phyloP scores from a whole-genome alignment of 1,140 invertebrate genomes.

The Frieseomelitta varia region DNA sequence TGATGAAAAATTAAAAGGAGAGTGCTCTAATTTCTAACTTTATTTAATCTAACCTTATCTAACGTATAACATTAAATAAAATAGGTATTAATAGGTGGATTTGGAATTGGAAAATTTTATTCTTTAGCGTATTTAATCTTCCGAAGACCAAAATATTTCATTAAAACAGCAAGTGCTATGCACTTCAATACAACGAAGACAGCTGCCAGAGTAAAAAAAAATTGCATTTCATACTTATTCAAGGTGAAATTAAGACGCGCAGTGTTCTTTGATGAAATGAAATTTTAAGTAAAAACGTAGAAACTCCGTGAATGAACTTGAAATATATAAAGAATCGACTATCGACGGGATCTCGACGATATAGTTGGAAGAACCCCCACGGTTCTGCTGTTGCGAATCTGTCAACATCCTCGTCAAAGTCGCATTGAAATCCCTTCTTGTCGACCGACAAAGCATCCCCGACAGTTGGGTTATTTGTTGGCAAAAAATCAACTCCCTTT shows the following conservation, averaged over 20 bases:
- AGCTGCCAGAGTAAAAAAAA: no score
- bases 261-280: no score
- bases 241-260: no score
- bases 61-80: no score
- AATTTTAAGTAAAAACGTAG: neutral
- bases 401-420: conserved; percentile 66
- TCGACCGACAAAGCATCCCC: conserved; percentile 33
- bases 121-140: no score
- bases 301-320: neutral
- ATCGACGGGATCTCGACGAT: conserved; percentile 37
- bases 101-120: no score
- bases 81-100: no score
- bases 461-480: conserved; percentile 30
- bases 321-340: neutral
- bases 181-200: no score
- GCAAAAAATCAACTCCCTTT: conserved; percentile 54
- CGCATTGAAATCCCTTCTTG: conserved; percentile 45
- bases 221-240: no score
- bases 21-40: neutral
- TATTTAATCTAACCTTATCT: no score
- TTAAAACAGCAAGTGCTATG: no score
- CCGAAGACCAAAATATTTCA: no score
- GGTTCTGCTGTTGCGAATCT: conserved; percentile 54
- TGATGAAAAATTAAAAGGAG: neutral
- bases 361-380: conserved; percentile 41